Conservation (phyloP, 2,888 invertebrate genomes). For the Imbricaverruca yamaguchii region DNA sequence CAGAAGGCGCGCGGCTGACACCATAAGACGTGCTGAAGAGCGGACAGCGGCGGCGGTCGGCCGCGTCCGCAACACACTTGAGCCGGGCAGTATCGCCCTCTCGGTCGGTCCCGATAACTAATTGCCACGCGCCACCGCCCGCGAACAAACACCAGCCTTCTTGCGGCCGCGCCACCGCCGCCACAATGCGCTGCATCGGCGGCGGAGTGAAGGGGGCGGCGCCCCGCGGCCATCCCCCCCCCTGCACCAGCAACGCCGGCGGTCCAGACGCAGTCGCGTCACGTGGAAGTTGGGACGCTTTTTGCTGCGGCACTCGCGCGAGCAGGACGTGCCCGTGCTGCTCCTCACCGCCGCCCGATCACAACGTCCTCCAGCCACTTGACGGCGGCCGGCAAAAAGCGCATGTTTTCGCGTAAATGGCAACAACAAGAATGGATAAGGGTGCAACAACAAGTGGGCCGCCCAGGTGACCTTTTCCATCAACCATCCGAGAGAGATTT, state of each 20-base stretch:
- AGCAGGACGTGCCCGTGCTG: neutral
- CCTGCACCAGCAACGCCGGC: neutral
- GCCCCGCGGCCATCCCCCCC: neutral
- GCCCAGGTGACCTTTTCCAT: neutral
- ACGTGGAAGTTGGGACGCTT: neutral
- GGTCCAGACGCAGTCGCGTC: neutral
- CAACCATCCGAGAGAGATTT: neutral
- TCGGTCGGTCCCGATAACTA: neutral
- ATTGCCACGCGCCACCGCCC: neutral
- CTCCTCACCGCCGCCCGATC: neutral
- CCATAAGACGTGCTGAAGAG: slow-evolving; percentile 7
- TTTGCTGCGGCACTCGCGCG: neutral
- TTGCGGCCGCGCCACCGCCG: neutral
- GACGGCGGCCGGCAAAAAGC: neutral
- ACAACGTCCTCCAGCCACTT: slow-evolving; percentile 1
- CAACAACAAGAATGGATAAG: slow-evolving; percentile 8
- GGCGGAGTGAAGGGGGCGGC: neutral
- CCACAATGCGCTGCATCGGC: neutral
- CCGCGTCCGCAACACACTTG: neutral
- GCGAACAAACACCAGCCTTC: neutral
- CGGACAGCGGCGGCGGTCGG: neutral
- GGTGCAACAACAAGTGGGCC: neutral
- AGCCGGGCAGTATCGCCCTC: no score
- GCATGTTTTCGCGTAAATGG: slow-evolving; percentile 20
- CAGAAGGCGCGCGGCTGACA: no score